A percentile compares a stretch with the other conserved stretches of the same genome.
Conservation (phyloP, 1,140 invertebrate species). For the Aplysia californica region DNA sequence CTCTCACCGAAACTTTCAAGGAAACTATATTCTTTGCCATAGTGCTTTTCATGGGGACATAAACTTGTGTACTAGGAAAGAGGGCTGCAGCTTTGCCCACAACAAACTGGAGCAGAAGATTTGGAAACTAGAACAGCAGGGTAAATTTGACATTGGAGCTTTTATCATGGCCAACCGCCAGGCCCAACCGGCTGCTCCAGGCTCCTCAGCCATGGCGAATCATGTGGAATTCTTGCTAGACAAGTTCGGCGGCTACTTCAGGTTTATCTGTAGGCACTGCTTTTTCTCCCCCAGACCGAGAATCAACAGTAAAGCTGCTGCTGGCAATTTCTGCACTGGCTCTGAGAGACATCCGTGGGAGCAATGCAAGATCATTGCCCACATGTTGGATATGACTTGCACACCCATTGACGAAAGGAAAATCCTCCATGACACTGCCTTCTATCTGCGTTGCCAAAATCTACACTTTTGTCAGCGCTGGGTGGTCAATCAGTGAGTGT, state of each 20-base stretch:
- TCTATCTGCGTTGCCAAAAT: conserved; percentile 57
- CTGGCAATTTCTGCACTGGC: conserved; percentile 37
- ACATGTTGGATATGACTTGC: conserved; percentile 39
- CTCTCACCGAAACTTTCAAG: conserved; percentile 51
- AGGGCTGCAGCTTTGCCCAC: conserved; percentile 62
- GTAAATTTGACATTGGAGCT: conserved; percentile 53
- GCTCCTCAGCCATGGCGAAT: background rate
- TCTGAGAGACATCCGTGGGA: conserved; percentile 46
- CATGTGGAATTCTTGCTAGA: conserved; percentile 31
- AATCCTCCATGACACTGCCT: conserved; percentile 55
- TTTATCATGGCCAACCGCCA: conserved; percentile 53
- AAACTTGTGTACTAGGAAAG: conserved; percentile 44
- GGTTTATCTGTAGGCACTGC: conserved; percentile 54
- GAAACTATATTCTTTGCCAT: conserved; percentile 55
- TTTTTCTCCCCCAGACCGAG: conserved; percentile 45
- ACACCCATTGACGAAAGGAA: conserved; percentile 49
- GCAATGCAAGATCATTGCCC: conserved; percentile 48
- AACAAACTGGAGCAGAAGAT: conserved; percentile 52
- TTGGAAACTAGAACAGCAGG: conserved; percentile 61
- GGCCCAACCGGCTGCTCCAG: background rate
- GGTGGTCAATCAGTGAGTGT: conserved; percentile 19
- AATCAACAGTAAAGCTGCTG: conserved; percentile 11
- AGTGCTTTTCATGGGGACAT: conserved; percentile 36
- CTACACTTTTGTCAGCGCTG: conserved; percentile 48
- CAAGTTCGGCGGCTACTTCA: conserved; percentile 53